These are phyloP conservation scores for Colius striatus DNA, from an alignment of 2,113 vertebrate genomes.

Conservation along the genomic window DNA sequence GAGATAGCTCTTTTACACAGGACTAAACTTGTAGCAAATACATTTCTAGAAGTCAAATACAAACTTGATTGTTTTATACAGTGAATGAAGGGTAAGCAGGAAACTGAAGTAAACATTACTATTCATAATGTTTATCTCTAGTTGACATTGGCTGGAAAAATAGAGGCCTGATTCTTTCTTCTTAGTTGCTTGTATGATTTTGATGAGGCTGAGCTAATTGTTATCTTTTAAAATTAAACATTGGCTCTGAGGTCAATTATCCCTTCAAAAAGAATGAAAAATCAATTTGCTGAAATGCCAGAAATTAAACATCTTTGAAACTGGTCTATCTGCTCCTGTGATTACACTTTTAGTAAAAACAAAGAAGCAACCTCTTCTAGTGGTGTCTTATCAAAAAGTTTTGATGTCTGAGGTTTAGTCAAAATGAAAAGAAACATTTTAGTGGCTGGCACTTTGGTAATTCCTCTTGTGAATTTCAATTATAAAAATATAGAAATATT, in stretches of 20 bases:
- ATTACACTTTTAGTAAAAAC: background rate
- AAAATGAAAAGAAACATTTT: background rate
- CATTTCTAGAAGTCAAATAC: background rate
- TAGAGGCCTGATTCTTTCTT: background rate
- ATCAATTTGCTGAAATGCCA: conserved; percentile 56
- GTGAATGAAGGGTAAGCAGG: background rate
- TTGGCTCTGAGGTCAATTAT: conserved; percentile 45
- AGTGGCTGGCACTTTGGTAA: background rate
- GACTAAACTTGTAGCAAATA: background rate
- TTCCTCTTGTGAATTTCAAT: background rate
- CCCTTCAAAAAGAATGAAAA: conserved; percentile 57
- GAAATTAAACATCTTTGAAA: conserved; percentile 54
- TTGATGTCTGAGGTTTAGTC: background rate
- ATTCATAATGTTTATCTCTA: background rate
- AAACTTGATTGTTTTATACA: background rate
- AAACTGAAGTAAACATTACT: background rate
- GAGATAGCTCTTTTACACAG: background rate
- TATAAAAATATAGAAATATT: background rate
- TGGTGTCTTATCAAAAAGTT: background rate
- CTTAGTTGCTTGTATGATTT: conserved; percentile 13
- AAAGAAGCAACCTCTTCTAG: background rate
- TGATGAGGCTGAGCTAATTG: background rate
- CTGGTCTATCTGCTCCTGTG: conserved; percentile 17
- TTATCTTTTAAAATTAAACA: conserved; percentile 48
- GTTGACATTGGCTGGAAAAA: background rate